These are phyloP conservation scores for Psettodes erumei DNA, from an alignment of 2,113 vertebrate species.

Conservation along the genomic window DNA sequence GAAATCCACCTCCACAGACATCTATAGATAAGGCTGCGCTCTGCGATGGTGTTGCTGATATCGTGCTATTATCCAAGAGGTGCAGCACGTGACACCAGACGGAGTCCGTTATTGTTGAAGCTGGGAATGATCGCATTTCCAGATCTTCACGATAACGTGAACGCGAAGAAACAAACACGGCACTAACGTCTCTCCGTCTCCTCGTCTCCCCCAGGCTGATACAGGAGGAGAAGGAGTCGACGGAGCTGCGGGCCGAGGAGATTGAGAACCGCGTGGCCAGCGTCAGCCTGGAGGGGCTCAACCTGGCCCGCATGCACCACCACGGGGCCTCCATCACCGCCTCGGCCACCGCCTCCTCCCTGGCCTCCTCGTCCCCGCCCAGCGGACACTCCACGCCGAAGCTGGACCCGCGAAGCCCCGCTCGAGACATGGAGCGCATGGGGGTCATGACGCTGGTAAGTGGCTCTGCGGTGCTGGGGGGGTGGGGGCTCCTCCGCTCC, in stretches of 20 bases:
- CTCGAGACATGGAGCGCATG: slow-evolving; percentile 97
- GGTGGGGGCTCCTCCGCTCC: too few species aligned
- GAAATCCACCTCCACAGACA: slow-evolving; percentile 14
- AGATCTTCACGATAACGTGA: not conserved
- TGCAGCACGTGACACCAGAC: not conserved
- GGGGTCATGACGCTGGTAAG: slow-evolving; percentile 97
- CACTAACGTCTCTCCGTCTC: not conserved
- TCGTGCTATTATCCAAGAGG: not conserved
- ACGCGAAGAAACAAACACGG: too few species aligned
- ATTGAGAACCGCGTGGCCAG: slow-evolving; percentile 98
- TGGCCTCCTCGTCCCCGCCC: slow-evolving; percentile 97
- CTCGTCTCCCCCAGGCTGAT: slow-evolving; percentile 86
- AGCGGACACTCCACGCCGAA: slow-evolving; percentile 98
- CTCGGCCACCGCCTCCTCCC: slow-evolving; percentile 94
- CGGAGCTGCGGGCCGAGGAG: slow-evolving; percentile 96
- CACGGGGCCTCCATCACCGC: slow-evolving; percentile 94
- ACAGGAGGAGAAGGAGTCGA: slow-evolving; percentile 99
- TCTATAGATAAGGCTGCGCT: not conserved
- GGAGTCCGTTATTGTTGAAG: not conserved
- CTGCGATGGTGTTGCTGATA: not conserved
- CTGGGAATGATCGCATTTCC: not conserved
- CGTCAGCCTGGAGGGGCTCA: slow-evolving; percentile 96
- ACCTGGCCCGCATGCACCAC: slow-evolving; percentile 93
- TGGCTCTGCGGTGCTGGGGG: too few species aligned
- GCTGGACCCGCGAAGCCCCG: slow-evolving; percentile 93